Evolutionary conservation across 2,797 vertebrate genomes (phyloP), one percentile per base, ranked within the genome.

Genomic region (Neomorphus geoffroyi): DNA sequence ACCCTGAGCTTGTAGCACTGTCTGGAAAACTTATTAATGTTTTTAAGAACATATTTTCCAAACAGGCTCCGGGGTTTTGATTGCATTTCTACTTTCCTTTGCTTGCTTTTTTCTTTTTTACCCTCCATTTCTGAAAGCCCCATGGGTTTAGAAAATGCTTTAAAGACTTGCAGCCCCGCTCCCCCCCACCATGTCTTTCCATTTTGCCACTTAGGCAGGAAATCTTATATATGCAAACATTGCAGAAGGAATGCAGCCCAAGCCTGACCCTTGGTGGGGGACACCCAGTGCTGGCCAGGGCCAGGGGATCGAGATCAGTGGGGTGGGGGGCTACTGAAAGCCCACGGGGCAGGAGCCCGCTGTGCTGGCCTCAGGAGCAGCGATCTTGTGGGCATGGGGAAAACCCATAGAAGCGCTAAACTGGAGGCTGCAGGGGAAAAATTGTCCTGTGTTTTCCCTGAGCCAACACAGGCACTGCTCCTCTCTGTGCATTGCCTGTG

Each of bases 141-240:
- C 11, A 3, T 0, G 2, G 41, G 58, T 93, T 72, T 81, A 57
- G 50, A 53, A 57, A 33, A 86, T 1, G 21, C 23, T 94, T 65
- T 82, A 51, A 21, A 28, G 80, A 10, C 5, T 7, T 9, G 30
- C 41, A 74, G 56, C 56, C 0, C 2, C n/a, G n/a, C n/a, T n/a
- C 6, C 21, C 7, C 35, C 14, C 6, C 17, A 6, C 37, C 13
- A 2, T 7, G 32, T 50, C 24, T 46, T 61, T 72, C 46, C 19
- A 0, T 57, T 50, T 58, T 6, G 73, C 50, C 32, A 1, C 27
- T 48, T 16, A 28, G 78, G 53, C 57, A 62, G 81, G 53, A 22
- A 57, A 75, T 28, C 3, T 11, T 4, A 5, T 0, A 0, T 11
- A 19, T 35, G 30, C 6, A 37, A 53, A 7, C n/a, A n/a, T 1